Evolutionary conservation across 2,113 vertebrate genomes (phyloP), one percentile per base, ranked within the genome.

Genomic region (Crypturellus undulatus): DNA sequence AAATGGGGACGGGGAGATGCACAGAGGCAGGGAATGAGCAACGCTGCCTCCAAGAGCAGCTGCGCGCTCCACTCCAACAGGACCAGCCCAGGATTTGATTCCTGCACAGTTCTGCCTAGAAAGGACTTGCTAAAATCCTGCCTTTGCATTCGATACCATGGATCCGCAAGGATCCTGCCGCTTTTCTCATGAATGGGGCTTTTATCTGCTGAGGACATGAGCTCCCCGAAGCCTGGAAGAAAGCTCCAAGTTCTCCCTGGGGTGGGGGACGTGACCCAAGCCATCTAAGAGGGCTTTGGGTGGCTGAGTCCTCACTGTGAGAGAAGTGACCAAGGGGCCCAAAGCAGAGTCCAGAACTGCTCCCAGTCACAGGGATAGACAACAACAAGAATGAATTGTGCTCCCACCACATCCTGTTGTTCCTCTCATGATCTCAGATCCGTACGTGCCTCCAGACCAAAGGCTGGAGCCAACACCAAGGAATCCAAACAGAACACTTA

Each of bases 21-120:
- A 10, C 0, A 0, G 38, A 30, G 54, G 30, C 49, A 58, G 65
- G 19, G 59, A 47, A 22, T 6, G 0, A 70, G 78, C 0, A 17
- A 45, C 22, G 75, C 65, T 87, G 85, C 79, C 82, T 83, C 90
- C 59, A 76, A 47, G 90, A 71, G 75, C 63, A 4, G 21, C 88
- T 34, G 79, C 8, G 2, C 0, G 10, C 38, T 25, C 60, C 19
- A 38, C 81, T 58, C 72, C 6, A 0, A 22, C 5, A 1, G 10
- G 7, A 58, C 69, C 0, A 4, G 78, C 85, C 62, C 62, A 1
- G 30, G 65, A 34, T 7, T 63, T 68, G 71, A 60, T 52, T 43
- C 38, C 18, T 3, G 32, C 32, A 9, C 17, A 38, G 30, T 26
- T 15, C 49, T 34, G 45, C 52, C 62, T 30, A 25, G 52, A 45